Percentiles rank a stretch among this genome's conserved stretches.
phyloP scores from a whole-genome alignment of 2,797 vertebrate species.

The Gambelia wislizenii region DNA sequence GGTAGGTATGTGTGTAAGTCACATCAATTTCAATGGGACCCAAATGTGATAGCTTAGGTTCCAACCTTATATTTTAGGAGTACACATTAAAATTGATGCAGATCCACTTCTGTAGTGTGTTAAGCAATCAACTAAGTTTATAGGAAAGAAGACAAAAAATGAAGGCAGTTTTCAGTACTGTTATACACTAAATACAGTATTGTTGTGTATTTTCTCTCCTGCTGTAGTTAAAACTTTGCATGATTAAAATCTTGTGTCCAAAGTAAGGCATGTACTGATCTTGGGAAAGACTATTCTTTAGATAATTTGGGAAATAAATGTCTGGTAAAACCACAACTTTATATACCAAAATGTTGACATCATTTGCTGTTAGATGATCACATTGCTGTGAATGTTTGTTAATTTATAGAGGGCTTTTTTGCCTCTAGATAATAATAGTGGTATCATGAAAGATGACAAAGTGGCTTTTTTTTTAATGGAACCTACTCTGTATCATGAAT shows the following conservation, averaged over 20 bases:
- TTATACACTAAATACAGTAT: too few relatives aligned
- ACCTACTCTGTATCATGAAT: neutral
- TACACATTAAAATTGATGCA: too few relatives aligned
- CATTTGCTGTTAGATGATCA: neutral
- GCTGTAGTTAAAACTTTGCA: neutral
- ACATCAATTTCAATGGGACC: too few relatives aligned
- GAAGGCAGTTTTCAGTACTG: too few relatives aligned
- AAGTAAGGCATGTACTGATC: neutral
- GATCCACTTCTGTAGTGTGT: too few relatives aligned
- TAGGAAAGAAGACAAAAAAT: too few relatives aligned
- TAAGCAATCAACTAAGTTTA: too few relatives aligned
- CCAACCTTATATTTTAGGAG: too few relatives aligned
- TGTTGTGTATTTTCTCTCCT: too few relatives aligned
- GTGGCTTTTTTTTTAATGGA: neutral
- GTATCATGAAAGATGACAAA: neutral
- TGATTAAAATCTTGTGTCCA: too few relatives aligned
- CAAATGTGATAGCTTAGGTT: too few relatives aligned
- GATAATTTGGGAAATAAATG: neutral
- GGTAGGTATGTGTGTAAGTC: too few relatives aligned
- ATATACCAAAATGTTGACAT: neutral
- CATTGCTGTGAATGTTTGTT: neutral
- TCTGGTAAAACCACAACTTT: neutral
- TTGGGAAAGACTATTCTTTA: neutral
- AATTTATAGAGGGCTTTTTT: neutral
- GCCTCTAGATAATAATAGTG: neutral